phyloP scores from a whole-genome alignment of 1,140 invertebrate species.

The Drosophila tristis region DNA sequence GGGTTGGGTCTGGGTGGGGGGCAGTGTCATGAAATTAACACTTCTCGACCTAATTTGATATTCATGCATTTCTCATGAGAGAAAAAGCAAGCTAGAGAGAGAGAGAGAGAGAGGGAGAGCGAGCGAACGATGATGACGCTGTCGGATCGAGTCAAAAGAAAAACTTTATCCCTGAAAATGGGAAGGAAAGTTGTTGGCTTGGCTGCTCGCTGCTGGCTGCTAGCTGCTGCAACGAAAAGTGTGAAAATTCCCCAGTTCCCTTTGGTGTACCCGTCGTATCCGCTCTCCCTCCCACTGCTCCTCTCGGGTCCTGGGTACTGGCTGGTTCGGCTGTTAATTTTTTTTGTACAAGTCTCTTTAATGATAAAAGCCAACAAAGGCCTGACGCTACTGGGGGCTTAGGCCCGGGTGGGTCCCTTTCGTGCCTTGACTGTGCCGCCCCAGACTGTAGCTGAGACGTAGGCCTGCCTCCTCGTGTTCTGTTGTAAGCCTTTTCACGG shows the following conservation, averaged over 20 bases:
- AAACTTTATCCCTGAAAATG: slow-evolving; percentile 59
- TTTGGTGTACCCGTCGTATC: slow-evolving; percentile 3
- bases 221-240: slow-evolving; percentile 49
- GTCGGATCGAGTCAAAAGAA: slow-evolving; percentile 21
- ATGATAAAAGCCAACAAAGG: slow-evolving; percentile 77
- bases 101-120: slow-evolving; percentile 2
- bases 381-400: slow-evolving; percentile 51
- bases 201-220: not conserved
- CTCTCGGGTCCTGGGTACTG: not conserved
- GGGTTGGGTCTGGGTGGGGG: no score
- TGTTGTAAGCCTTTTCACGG: slow-evolving; percentile 69
- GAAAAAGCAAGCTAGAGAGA: slow-evolving; percentile 32
- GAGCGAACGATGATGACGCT: slow-evolving; percentile 1
- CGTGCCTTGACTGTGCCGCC: slow-evolving; percentile 9
- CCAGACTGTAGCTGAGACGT: slow-evolving; percentile 9
- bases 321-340: slow-evolving; percentile 54
- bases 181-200: slow-evolving; percentile 41
- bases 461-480: slow-evolving; percentile 16
- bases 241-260: slow-evolving; percentile 70
- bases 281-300: not conserved
- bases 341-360: slow-evolving; percentile 53
- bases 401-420: slow-evolving; percentile 46
- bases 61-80: slow-evolving; percentile 74
- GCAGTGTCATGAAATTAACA: slow-evolving; percentile 72
- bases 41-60: slow-evolving; percentile 73